Evolutionary conservation across 2,113 vertebrate species (phyloP), one percentile per base, ranked within the genome.

Genomic region (Gorsachius goisagi): DNA sequence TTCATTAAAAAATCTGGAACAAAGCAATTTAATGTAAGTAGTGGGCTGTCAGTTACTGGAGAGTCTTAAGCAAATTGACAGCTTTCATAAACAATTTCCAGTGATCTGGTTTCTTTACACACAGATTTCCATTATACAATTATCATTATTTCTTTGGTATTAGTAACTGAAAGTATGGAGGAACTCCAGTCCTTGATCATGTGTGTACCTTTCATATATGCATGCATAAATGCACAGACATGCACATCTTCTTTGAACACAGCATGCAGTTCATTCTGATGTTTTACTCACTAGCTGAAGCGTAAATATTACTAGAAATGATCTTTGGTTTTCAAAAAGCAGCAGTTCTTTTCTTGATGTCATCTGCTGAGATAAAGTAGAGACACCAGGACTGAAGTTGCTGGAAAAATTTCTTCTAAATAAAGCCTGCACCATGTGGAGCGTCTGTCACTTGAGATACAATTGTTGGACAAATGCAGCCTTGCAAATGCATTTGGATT

Each of bases 271-370:
- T n/a, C 28, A 20, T 67, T 41, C 72, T 0, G 4, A 28, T 12
- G 50, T 27, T 80, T 39, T 47, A 39, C 55, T 52, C 1, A 3
- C 39, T 56, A 9, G 15, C n/a, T n/a, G 75, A n/a, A 69, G 12
- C 6, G 0, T 56, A 24, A 37, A 9, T 32, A 58, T 56, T 30
- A 26, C 35, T 6, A 15, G 60, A 9, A 12, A 28, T 0, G 2
- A 27, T 27, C 37, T 50, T 27, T 44, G 15, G 8, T 33, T 79
- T 63, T 58, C 66, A 58, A 33, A 64, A 56, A 50, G 35, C 49
- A 63, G 8, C 7, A 1, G 6, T 50, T 44, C 44, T 55, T 32
- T 49, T 84, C 28, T 32, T 53, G 41, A 5, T 39, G n/a, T 16
- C 19, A 39, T 59, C 68, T 59, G 68, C n/a, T 39, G 26, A 62